These are phyloP conservation scores for Patella pellucida DNA, from an alignment of 2,888 invertebrate genomes.

Conservation along the genomic window DNA sequence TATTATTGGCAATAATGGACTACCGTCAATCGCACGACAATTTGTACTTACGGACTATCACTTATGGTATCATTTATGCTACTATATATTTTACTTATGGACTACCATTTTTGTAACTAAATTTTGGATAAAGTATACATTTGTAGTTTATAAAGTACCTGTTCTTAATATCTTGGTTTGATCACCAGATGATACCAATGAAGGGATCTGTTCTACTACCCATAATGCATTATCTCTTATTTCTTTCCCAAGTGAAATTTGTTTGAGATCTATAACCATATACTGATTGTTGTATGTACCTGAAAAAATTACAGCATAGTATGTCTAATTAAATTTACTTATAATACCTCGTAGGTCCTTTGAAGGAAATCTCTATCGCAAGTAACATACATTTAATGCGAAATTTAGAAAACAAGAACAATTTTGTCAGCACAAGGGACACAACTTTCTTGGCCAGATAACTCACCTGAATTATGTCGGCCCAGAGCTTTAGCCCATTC, in stretches of 20 bases:
- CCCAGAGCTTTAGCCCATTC: slow-evolving; percentile 61
- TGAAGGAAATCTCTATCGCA: no score
- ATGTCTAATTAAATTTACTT: no score
- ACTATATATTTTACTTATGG: neutral
- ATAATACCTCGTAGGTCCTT: no score
- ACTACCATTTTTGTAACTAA: neutral
- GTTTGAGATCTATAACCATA: slow-evolving; percentile 66
- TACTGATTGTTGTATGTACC: slow-evolving; percentile 71
- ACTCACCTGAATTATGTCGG: slow-evolving; percentile 60
- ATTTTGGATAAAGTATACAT: neutral
- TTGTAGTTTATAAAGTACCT: slow-evolving; percentile 42
- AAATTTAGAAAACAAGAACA: no score
- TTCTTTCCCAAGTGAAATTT: slow-evolving; percentile 45
- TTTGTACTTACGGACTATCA: no score
- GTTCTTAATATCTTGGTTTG: slow-evolving; percentile 57
- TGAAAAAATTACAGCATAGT: slow-evolving; percentile 24
- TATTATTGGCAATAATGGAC: no score
- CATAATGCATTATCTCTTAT: slow-evolving; percentile 62
- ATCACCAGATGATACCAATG: slow-evolving; percentile 56
- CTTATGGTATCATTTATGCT: neutral
- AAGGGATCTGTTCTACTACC: slow-evolving; percentile 68
- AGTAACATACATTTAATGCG: no score
- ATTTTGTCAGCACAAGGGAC: no score
- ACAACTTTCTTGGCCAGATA: no score
- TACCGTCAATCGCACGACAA: no score